A percentile compares a stretch with the other conserved stretches of the same genome.
Evolutionary conservation across 2,113 vertebrate genomes (phyloP).

Genomic region (Xiphophorus couchianus): DNA sequence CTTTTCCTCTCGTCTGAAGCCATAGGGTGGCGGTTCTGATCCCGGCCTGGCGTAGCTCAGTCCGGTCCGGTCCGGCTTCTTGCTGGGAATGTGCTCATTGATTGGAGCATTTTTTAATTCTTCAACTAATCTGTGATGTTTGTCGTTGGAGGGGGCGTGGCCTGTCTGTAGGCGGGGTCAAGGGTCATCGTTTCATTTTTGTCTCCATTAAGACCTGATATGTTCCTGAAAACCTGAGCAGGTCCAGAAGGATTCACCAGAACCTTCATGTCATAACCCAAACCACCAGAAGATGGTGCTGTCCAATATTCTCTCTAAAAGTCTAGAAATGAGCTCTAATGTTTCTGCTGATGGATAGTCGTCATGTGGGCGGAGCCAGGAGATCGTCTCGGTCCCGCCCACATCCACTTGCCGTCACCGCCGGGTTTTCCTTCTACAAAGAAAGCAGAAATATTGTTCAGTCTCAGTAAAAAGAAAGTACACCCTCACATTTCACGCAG

Average conservation of each 20-base stretch:
- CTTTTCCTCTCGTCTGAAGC: conserved; percentile 65
- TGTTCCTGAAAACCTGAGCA: not conserved
- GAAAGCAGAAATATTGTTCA: too few species aligned
- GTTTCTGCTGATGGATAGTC: not conserved
- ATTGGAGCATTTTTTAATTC: conserved; percentile 29
- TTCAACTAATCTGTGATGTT: not conserved
- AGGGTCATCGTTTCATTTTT: not conserved
- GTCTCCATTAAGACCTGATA: not conserved
- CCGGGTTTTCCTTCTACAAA: not conserved
- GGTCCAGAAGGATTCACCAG: not conserved
- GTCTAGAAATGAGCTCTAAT: too few species aligned
- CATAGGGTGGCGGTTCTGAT: conserved; percentile 1
- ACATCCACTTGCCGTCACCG: too few species aligned
- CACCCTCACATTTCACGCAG: too few species aligned
- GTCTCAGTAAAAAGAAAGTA: too few species aligned
- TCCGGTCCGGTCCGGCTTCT: too few species aligned
- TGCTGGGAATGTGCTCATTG: conserved; percentile 18
- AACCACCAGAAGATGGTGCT: too few species aligned
- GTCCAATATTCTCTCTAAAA: too few species aligned
- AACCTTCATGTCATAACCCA: too few species aligned
- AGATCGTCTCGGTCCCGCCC: too few species aligned
- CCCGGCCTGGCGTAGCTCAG: too few species aligned
- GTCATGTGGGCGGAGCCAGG: too few species aligned
- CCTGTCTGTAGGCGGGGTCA: not conserved
- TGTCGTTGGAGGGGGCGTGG: not conserved